Percentiles rank a stretch among this genome's conserved stretches.
phyloP scores from a whole-genome alignment of 2,797 vertebrate genomes.

The Galagoides demidoff region DNA sequence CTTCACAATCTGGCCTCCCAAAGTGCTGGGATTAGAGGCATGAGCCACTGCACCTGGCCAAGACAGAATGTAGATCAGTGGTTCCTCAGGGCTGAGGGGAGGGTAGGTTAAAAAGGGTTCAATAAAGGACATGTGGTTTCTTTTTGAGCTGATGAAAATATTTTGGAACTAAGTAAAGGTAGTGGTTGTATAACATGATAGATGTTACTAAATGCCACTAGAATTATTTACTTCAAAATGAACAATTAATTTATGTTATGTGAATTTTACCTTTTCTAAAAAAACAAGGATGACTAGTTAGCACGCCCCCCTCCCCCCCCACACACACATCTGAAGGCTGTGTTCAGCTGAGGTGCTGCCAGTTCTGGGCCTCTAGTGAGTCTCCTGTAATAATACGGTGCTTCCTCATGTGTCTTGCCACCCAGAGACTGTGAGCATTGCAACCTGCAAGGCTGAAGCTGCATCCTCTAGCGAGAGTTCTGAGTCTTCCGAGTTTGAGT shows the following conservation, averaged over 20 bases:
- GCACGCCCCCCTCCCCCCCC: accelerated
- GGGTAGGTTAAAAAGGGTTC: background rate
- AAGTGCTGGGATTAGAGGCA: background rate
- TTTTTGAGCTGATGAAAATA: background rate
- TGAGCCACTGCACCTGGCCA: background rate
- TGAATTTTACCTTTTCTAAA: background rate
- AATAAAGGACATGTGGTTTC: accelerated
- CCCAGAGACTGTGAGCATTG: constrained; percentile 86
- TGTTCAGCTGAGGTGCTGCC: accelerated
- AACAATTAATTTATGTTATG: background rate
- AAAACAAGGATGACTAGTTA: background rate
- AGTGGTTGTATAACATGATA: accelerated
- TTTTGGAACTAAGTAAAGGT: background rate
- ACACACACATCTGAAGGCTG: background rate
- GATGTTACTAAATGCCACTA: accelerated
- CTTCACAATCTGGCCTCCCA: background rate
- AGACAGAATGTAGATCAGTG: background rate
- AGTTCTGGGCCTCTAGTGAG: background rate
- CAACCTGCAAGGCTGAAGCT: constrained; percentile 90
- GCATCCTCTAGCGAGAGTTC: constrained; percentile 91
- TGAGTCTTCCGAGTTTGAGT: constrained; percentile 93
- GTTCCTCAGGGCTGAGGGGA: background rate
- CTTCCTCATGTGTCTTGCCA: background rate
- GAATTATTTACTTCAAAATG: background rate
- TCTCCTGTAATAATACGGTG: accelerated